Evolutionary conservation across 2,797 vertebrate genomes (phyloP).

Genomic region (Cyprinodon diabolis): DNA sequence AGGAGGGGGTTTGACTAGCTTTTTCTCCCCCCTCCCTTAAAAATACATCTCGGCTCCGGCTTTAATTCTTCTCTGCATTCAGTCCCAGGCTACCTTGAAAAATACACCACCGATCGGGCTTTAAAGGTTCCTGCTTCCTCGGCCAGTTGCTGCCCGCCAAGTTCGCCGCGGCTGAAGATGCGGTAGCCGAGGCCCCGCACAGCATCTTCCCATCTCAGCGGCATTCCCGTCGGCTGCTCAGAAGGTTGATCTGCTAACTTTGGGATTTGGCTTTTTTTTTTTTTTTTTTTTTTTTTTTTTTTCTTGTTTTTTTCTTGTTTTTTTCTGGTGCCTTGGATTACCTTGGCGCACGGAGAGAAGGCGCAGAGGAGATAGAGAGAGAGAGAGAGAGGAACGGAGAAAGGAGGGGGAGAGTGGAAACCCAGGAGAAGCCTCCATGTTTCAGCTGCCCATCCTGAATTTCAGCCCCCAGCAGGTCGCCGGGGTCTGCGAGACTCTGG

Average conservation of each 20-base stretch:
- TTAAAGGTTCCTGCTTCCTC: conserved; percentile 66
- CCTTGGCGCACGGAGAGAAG: conserved; percentile 51
- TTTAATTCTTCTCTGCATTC: conserved; percentile 80
- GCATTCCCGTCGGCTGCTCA: conserved; percentile 58
- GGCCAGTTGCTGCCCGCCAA: conserved; percentile 63
- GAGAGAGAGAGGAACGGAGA: conserved; percentile 49
- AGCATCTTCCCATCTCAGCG: conserved; percentile 66
- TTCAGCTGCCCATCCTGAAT: conserved; percentile 98
- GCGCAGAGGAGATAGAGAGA: conserved; percentile 52
- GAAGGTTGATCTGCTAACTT: conserved; percentile 67
- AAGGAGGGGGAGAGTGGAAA: conserved; percentile 69
- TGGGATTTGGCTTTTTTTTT: conserved; percentile 67
- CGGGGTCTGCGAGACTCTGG: conserved; percentile 99
- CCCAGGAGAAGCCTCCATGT: conserved; percentile 89
- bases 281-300: background rate
- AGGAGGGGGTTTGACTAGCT: conserved; percentile 81
- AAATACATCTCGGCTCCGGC: conserved; percentile 81
- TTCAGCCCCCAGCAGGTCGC: conserved; percentile 99
- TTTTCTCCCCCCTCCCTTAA: conserved; percentile 79
- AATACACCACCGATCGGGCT: conserved; percentile 75
- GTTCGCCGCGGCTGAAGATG: conserved; percentile 75
- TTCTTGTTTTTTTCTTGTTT: background rate
- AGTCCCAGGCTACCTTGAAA: conserved; percentile 68
- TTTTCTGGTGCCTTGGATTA: conserved; percentile 55
- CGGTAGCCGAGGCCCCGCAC: conserved; percentile 70